A percentile compares a stretch with the other conserved stretches of the same genome.
phyloP scores from a whole-genome alignment of 2,113 vertebrate genomes.

The Gasterosteus nipponicus region DNA sequence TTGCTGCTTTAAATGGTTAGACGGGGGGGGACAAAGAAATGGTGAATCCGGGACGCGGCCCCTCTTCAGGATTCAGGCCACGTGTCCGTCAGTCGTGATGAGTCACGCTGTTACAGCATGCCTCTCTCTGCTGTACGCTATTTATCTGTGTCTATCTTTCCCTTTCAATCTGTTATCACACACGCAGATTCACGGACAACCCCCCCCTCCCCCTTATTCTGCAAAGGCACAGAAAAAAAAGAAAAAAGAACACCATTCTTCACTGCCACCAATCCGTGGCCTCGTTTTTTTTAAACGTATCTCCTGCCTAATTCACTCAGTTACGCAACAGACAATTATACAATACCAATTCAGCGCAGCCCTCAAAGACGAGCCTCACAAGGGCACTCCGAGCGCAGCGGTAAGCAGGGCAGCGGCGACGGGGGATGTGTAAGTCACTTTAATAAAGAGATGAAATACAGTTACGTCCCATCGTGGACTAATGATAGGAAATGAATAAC shows the following conservation, averaged over 20 bases:
- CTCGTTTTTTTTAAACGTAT: slow-evolving; percentile 68
- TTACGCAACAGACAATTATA: slow-evolving; percentile 79
- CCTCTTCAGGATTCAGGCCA: slow-evolving; percentile 51
- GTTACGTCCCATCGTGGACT: slow-evolving; percentile 63
- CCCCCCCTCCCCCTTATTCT: slow-evolving; percentile 45
- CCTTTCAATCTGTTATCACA: slow-evolving; percentile 41
- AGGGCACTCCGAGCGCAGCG: slow-evolving; percentile 59
- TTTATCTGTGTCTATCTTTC: slow-evolving; percentile 54
- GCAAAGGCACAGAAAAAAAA: slow-evolving; percentile 2
- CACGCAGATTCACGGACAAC: slow-evolving; percentile 34
- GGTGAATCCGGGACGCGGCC: slow-evolving; percentile 15
- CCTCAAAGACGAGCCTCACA: slow-evolving; percentile 65
- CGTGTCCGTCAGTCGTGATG: slow-evolving; percentile 68
- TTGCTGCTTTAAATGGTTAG: slow-evolving; percentile 23
- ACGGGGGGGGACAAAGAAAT: not conserved
- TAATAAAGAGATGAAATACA: slow-evolving; percentile 60
- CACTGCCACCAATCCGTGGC: slow-evolving; percentile 61
- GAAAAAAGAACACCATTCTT: slow-evolving; percentile 51
- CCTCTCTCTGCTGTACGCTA: slow-evolving; percentile 51
- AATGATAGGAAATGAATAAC: slow-evolving; percentile 68
- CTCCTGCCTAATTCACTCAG: slow-evolving; percentile 72
- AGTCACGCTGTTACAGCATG: slow-evolving; percentile 70
- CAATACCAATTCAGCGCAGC: slow-evolving; percentile 68
- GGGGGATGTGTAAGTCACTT: slow-evolving; percentile 55
- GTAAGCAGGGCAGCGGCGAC: slow-evolving; percentile 41